Conservation (phyloP, 2,113 vertebrate genomes). For the Sus scrofa region DNA sequence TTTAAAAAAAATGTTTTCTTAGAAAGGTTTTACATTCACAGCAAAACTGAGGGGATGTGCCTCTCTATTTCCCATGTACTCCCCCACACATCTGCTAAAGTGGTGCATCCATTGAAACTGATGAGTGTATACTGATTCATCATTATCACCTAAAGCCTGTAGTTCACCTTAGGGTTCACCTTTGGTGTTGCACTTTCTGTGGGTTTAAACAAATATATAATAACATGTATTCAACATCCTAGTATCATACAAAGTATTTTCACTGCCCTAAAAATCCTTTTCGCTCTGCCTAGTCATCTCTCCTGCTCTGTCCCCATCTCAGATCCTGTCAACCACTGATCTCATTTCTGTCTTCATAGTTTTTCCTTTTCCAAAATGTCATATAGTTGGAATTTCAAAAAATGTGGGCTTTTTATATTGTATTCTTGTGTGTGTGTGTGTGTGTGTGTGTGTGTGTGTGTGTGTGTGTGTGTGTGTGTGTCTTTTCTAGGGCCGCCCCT, state of each 20-base stretch:
- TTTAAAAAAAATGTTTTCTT: neutral
- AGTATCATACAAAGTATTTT: neutral
- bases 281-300: too few relatives aligned
- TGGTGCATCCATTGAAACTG: neutral
- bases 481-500: too few relatives aligned
- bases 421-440: too few relatives aligned
- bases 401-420: neutral
- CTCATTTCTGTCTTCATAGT: neutral
- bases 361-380: neutral
- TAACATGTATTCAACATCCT: neutral
- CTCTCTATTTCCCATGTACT: too few relatives aligned
- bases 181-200: neutral
- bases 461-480: too few relatives aligned
- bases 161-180: neutral
- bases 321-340: neutral
- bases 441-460: too few relatives aligned
- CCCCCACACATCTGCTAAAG: neutral
- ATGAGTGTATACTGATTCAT: neutral
- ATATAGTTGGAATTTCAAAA: neutral
- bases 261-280: neutral
- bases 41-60: too few relatives aligned
- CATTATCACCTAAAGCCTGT: neutral
- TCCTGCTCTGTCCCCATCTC: neutral
- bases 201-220: neutral
- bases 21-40: neutral